Conservation (phyloP, 2,888 invertebrate genomes). For the Chloroclysta siterata region DNA sequence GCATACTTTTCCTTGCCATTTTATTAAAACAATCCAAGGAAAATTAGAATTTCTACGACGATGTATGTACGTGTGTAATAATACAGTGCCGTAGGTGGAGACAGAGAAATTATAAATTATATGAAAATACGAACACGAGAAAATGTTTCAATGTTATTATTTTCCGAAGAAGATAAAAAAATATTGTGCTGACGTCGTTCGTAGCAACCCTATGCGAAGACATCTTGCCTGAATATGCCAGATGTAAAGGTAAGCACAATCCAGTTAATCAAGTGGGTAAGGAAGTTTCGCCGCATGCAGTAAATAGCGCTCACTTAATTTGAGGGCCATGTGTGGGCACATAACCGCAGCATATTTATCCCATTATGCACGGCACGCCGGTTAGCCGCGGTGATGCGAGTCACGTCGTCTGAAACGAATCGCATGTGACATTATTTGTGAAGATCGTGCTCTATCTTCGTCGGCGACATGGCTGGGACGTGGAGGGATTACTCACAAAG, state of each 20-base stretch:
- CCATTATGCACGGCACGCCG: constrained; percentile 82
- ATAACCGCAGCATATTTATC: constrained; percentile 84
- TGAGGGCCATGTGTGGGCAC: constrained; percentile 81
- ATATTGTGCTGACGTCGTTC: no score
- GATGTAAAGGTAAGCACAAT: constrained; percentile 68
- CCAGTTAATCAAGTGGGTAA: constrained; percentile 75
- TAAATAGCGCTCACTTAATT: constrained; percentile 82
- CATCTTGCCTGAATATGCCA: constrained; percentile 60
- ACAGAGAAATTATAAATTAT: constrained; percentile 2
- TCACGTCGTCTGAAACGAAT: constrained; percentile 84
- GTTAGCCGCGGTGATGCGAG: constrained; percentile 79
- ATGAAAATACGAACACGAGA: background rate
- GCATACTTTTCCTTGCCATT: constrained; percentile 63
- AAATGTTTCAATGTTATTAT: background rate
- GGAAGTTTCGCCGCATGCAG: constrained; percentile 74
- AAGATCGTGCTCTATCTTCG: constrained; percentile 86
- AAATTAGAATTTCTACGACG: constrained; percentile 42
- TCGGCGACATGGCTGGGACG: constrained; percentile 82
- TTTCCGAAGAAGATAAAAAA: background rate
- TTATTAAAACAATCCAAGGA: constrained; percentile 54
- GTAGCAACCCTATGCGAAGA: constrained; percentile 15
- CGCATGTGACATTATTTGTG: constrained; percentile 86
- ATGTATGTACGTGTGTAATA: constrained; percentile 28
- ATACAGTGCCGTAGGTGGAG: constrained; percentile 3
- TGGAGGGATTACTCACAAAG: constrained; percentile 85